Base-by-base conservation (phyloP, 2,888 invertebrate genomes). In the Polyommatus icarus region DNA sequence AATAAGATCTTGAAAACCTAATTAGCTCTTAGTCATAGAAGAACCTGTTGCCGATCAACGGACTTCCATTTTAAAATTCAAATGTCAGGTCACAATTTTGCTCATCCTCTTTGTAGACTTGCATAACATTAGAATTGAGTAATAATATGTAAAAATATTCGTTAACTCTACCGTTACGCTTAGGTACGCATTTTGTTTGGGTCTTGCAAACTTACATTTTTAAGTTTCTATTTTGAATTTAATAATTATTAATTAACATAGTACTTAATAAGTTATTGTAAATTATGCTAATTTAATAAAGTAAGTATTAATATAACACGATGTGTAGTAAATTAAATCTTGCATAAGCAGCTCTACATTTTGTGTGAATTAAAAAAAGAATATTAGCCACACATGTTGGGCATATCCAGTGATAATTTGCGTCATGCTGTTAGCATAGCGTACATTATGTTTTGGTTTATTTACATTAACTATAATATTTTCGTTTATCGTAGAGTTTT, bases 311-410 rank as follows among this genome's bases (percentile, higher is more conserved):
- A 59, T 54, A n/a, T 20, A n/a, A 59, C 59, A n/a, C 59, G 20
- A 8, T 20, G n/a, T 59, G 59, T 59, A 20, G 10, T 20, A 59
- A 59, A 20, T 59, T 8, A 24, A 61, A 61, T 24, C 61, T 61
- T 24, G 20, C 20, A 4, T 61, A 24, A 12, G 12, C 10, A 12
- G 12, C 61, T 61, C 24, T 24, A 61, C 12, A 61, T 61, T 67
- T 32, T 67, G 15, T 67, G 29, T 29, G 29, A 29, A 20, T 29
- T 29, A 67, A 15, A 67, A 12, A 67, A 67, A 24, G 67, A 67
- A 67, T 54, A 32, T 67, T 24, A 61, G 67, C 15, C 67, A 67
- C 67, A 67, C 67, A 18, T 67, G 67, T 67, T 32, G 12, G 15
- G 6, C 67, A 12, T 29, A 67, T 67, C 29, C 67, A 67, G 67